Base-by-base conservation (phyloP, 2,797 vertebrate genomes). In the Gadopsis bispinosus region DNA sequence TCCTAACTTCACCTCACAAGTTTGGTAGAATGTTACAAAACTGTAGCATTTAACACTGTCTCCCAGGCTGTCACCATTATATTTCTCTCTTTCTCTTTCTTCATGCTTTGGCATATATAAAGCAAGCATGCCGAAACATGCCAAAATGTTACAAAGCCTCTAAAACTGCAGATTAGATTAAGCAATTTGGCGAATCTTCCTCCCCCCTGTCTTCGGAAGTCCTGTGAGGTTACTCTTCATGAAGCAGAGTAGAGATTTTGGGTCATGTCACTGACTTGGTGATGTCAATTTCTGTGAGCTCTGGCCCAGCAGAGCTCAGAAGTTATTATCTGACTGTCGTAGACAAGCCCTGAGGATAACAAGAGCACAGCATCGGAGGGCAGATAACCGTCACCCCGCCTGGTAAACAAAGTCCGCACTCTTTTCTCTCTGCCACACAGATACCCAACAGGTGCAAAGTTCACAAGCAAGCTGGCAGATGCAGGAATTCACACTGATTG, bases 401-500 rank as follows among this genome's bases (percentile, higher is more conserved):
- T 69, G 77, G 53, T 76, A 79, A 87, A 90, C 87, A 88, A 77
- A 86, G 71, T 73, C 83, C 54, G 84, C 65, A 0, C 69, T 73
- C 66, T 43, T 65, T 64, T 58, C 48, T 14, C 50, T 14, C 50
- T 62, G 68, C 58, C 69, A 50, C 67, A 51, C 69, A 65, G 58
- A 81, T 41, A 48, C 20, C 84, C 82, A 85, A 79, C 80, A 84
- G 78, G 80, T 80, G 65, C 83, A 83, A 80, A 79, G 80, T 84
- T 87, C 85, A 84, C 59, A 29, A 69, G 61, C 78, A n/a, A 63
- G 58, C 80, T 84, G 75, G 53, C 81, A 69, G 65, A 73, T 31
- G 64, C 63, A 55, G 63, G 59, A 74, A 43, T 53, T 45, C 76
- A 60, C 45, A 10, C 47, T 53, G 64, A 79, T 45, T 72, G 75